phyloP scores from a whole-genome alignment of 2,888 invertebrate genomes.

The Diadromus collaris region DNA sequence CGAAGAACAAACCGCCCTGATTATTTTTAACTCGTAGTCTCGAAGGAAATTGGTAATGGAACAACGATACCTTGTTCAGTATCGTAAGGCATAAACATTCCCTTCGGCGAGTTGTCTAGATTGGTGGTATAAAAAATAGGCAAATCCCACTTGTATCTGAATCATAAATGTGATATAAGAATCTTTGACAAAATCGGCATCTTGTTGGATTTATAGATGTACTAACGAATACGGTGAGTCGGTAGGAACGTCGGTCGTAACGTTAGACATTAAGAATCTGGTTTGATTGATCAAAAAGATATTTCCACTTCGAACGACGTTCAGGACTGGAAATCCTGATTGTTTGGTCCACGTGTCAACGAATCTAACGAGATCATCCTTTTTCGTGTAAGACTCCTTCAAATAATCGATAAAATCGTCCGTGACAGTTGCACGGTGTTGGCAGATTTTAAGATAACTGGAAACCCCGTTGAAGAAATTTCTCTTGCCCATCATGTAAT shows the following conservation, averaged over 20 bases:
- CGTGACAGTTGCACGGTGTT: slow-evolving; percentile 51
- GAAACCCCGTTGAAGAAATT: slow-evolving; percentile 57
- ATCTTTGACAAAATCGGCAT: background rate
- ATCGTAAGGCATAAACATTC: slow-evolving; percentile 21
- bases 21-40: background rate
- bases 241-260: background rate
- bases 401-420: slow-evolving; percentile 58
- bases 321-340: slow-evolving; percentile 65
- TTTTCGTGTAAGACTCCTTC: slow-evolving; percentile 4
- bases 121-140: slow-evolving; percentile 42
- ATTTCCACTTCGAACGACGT: slow-evolving; percentile 40
- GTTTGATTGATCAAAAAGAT: slow-evolving; percentile 49
- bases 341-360: slow-evolving; percentile 61
- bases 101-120: slow-evolving; percentile 14
- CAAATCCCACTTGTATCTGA: slow-evolving; percentile 45
- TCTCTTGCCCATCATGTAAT: slow-evolving; percentile 56
- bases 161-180: slow-evolving; percentile 3
- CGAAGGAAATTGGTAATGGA: background rate
- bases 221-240: slow-evolving; percentile 41
- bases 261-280: slow-evolving; percentile 20
- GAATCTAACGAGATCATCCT: slow-evolving; percentile 55
- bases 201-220: background rate
- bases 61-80: background rate
- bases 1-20: background rate
- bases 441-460: slow-evolving; percentile 53